Evolutionary conservation across 2,888 invertebrate genomes (phyloP).

Genomic region (Chrysopilus asiliformis): DNA sequence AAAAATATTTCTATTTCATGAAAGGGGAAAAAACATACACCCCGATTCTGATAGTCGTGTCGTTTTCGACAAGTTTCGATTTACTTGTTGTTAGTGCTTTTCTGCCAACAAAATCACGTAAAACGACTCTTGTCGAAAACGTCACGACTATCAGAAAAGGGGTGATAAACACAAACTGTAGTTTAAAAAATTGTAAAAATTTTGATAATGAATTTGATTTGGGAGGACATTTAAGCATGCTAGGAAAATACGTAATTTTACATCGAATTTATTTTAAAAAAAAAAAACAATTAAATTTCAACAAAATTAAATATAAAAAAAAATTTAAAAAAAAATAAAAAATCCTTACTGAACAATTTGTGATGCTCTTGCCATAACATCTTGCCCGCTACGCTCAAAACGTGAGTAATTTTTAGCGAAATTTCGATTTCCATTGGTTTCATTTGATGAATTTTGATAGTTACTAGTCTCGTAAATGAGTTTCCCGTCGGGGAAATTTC

Average conservation of each 20-base stretch:
- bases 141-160: too few species aligned
- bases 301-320: constrained; percentile 15
- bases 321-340: constrained; percentile 13
- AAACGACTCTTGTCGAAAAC: too few species aligned
- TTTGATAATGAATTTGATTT: too few species aligned
- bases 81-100: too few species aligned
- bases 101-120: too few species aligned
- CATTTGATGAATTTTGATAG: constrained; percentile 18
- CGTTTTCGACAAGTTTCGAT: too few species aligned
- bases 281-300: constrained; percentile 12
- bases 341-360: constrained; percentile 77
- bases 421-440: constrained; percentile 20
- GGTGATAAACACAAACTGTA: too few species aligned
- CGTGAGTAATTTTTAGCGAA: constrained; percentile 19
- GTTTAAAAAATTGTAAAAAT: too few species aligned
- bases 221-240: too few species aligned
- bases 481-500: constrained; percentile 23
- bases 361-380: constrained; percentile 73
- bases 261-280: too few species aligned
- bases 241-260: too few species aligned
- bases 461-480: constrained; percentile 20
- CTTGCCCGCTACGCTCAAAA: constrained; percentile 36
- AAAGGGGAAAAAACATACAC: background rate
- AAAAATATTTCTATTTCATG: constrained; percentile 2
- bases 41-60: too few species aligned